Base-by-base conservation (phyloP, 64 coral and sea anemone genomes). In the Hydrozoanthus tunicans region DNA sequence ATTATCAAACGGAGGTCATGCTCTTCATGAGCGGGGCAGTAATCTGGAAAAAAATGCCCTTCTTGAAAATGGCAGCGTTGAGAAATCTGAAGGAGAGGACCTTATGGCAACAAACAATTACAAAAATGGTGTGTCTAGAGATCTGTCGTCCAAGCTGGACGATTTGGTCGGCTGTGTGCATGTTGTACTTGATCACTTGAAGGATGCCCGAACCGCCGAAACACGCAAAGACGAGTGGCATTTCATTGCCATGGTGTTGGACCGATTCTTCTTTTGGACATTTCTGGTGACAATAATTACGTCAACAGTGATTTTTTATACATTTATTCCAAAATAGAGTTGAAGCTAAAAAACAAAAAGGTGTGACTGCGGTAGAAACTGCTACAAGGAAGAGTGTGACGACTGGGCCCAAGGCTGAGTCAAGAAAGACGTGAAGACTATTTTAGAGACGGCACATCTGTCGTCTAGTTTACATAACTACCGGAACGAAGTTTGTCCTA, bases 171-270 rank as follows among this genome's bases (percentile, higher is more conserved):
- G 12, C 24, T 80, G 90, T 56, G 64, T 98, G 93, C 62, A 75
- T 5, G 78, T 68, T 17, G 85, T 98, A 6, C 10, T 95, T 13
- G 93, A 95, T 55, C 96, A 98, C 71, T 14, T 98, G 54, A 95
- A 82, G 74, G 90, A 72, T 66, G 67, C 52, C 8, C 80, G 92
- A 58, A 14, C 73, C 23, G 67, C 90, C 5, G 96, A 98, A 58
- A 77, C 53, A 1, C 92, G 83, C 66, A 98, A 82, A 55, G 78
- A 92, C 13, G 96, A 98, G 23, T 98, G 96, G 96, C 96, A 98
- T 70, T 98, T 98, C 55, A 81, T 91, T 74, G 93, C 96, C 1
- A 85, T 74, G 56, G 96, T 98, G 7, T 73, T 98, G 59, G 96
- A 98, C 23, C 11, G 79, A 3, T 69, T 93, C 53, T 98, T 98